Evolutionary conservation across 2,797 vertebrate species (phyloP).

Genomic region (Synaphobranchus kaupii): DNA sequence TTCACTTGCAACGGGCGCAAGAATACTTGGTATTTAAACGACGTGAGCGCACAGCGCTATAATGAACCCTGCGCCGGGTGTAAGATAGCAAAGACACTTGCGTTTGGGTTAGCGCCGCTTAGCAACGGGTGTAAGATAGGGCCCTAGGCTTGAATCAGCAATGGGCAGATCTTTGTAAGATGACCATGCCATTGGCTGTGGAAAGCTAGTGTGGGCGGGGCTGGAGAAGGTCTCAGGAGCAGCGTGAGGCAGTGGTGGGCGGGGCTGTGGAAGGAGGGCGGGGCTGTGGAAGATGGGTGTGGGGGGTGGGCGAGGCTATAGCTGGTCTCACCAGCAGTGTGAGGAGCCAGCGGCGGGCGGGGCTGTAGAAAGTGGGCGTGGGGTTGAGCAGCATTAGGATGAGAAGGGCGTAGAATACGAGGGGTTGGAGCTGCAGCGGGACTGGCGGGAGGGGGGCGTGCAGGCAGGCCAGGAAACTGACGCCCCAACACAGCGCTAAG

Average conservation of each 20-base stretch:
- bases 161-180: not conserved
- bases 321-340: conserved; percentile 65
- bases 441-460: conserved; percentile 70
- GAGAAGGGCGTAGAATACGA: conserved; percentile 82
- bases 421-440: conserved; percentile 81
- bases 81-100: too few relatives aligned
- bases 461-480: conserved; percentile 82
- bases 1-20: too few relatives aligned
- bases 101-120: too few relatives aligned
- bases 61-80: too few relatives aligned
- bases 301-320: not conserved
- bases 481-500: conserved; percentile 82
- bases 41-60: too few relatives aligned
- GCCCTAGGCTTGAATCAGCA: not conserved
- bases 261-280: not conserved
- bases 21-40: too few relatives aligned
- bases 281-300: not conserved
- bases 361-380: conserved; percentile 80
- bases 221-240: not conserved
- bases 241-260: not conserved
- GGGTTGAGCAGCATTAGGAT: conserved; percentile 84
- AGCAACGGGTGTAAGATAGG: not conserved
- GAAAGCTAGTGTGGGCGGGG: not conserved
- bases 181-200: not conserved
- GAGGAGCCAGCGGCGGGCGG: conserved; percentile 82